Conservation (phyloP, 2,113 vertebrate genomes). For the Chascanopsetta lugubris region DNA sequence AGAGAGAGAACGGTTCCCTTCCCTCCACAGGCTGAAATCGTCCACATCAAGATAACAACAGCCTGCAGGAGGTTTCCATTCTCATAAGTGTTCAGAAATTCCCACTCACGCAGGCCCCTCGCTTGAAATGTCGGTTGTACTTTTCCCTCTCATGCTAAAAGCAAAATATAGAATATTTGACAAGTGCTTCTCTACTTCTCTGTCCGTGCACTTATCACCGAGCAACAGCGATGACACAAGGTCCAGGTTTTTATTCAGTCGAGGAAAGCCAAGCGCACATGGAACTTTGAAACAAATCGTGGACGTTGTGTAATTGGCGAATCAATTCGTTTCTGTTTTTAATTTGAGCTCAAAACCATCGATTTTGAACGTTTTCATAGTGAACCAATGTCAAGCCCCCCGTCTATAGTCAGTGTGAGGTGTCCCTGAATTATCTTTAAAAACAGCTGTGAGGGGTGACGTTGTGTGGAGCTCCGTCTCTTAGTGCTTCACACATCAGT, state of each 20-base stretch:
- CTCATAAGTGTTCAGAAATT: constrained; percentile 28
- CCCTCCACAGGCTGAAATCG: constrained; percentile 33
- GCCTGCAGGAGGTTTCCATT: constrained; percentile 25
- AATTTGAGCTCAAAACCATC: no score
- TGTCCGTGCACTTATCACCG: constrained; percentile 11
- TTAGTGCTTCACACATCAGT: constrained; percentile 60
- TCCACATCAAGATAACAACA: constrained; percentile 49
- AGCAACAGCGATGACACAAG: no score
- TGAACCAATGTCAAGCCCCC: constrained; percentile 16
- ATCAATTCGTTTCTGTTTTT: no score
- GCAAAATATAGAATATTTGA: no score
- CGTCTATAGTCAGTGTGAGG: constrained; percentile 5
- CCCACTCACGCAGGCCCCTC: constrained; percentile 3
- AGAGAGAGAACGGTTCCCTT: constrained; percentile 17
- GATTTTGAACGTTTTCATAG: no score
- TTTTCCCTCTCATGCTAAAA: neutral
- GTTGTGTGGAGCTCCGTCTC: constrained; percentile 31
- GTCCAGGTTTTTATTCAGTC: no score
- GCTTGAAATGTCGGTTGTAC: constrained; percentile 4
- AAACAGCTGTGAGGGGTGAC: constrained; percentile 1
- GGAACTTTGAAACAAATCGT: no score
- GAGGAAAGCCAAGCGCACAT: no score
- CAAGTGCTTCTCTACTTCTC: neutral
- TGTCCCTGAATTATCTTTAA: constrained; percentile 7
- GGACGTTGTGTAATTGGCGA: no score